phyloP scores from a whole-genome alignment of 2,113 vertebrate species.

The Phoenicopterus ruber region DNA sequence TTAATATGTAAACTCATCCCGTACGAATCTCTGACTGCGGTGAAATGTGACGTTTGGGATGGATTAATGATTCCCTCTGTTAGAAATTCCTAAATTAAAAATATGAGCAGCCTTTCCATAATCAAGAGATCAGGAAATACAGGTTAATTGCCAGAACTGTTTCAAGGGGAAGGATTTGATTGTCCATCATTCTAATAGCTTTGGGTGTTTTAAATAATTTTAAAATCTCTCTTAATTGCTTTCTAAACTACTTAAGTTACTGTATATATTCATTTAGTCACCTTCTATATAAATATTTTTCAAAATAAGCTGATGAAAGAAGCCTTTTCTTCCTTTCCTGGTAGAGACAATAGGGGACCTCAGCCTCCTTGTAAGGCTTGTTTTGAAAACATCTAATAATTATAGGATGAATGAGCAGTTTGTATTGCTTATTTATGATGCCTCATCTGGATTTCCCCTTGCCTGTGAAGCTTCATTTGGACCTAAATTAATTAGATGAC shows the following conservation, averaged over 20 bases:
- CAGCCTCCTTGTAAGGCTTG: not conserved
- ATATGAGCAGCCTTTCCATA: not conserved
- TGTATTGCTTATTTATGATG: constrained; percentile 40
- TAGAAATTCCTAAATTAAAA: not conserved
- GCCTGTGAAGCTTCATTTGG: constrained; percentile 18
- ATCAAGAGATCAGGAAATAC: not conserved
- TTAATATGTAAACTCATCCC: not conserved
- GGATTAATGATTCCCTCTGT: not conserved
- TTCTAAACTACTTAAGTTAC: not conserved
- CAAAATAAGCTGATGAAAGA: not conserved
- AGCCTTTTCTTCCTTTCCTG: not conserved
- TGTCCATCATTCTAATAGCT: not conserved
- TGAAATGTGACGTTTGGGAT: not conserved
- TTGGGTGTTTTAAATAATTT: not conserved
- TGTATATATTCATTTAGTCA: not conserved
- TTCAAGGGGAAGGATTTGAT: not conserved
- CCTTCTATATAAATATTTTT: not conserved
- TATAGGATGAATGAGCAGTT: not conserved
- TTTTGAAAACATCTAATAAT: constrained; percentile 22
- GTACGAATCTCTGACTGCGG: not conserved
- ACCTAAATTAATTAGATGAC: constrained; percentile 12
- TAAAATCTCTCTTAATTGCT: not conserved
- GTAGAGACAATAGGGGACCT: not conserved
- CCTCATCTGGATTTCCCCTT: constrained; percentile 21
- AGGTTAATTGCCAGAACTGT: not conserved